Evolutionary conservation across 2,113 vertebrate genomes (phyloP).

Genomic region (Hassar affinis): DNA sequence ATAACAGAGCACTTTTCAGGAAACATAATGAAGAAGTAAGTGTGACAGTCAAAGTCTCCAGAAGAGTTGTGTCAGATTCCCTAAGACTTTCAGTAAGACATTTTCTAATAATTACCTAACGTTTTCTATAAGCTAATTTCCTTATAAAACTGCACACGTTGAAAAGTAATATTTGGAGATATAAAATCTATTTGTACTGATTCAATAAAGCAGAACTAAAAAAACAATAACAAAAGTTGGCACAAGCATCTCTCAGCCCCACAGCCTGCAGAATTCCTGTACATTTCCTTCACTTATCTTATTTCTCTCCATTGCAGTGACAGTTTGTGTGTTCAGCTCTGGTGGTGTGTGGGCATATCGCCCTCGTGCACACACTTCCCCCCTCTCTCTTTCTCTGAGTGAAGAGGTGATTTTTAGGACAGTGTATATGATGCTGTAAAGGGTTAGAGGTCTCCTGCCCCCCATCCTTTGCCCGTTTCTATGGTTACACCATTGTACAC

Average conservation of each 20-base stretch:
- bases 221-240: no score
- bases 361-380: neutral
- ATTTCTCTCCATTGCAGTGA: neutral
- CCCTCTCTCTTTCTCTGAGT: neutral
- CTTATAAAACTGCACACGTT: no score
- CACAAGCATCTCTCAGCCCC: neutral
- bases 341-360: neutral
- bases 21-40: no score
- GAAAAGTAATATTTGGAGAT: no score
- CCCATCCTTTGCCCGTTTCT: slow-evolving; percentile 46
- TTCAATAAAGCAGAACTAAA: no score
- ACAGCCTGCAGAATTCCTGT: neutral
- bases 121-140: no score
- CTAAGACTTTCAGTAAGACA: no score
- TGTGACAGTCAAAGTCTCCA: no score
- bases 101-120: no score
- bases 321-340: neutral
- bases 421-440: slow-evolving; percentile 19
- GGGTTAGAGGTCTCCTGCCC: slow-evolving; percentile 54
- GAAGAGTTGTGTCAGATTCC: no score
- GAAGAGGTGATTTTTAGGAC: slow-evolving; percentile 1
- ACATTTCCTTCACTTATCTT: neutral
- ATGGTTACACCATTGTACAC: slow-evolving; percentile 49
- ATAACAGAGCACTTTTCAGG: no score
- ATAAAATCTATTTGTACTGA: no score